Conservation (phyloP, 2,113 vertebrate genomes). For the Podiceps cristatus region DNA sequence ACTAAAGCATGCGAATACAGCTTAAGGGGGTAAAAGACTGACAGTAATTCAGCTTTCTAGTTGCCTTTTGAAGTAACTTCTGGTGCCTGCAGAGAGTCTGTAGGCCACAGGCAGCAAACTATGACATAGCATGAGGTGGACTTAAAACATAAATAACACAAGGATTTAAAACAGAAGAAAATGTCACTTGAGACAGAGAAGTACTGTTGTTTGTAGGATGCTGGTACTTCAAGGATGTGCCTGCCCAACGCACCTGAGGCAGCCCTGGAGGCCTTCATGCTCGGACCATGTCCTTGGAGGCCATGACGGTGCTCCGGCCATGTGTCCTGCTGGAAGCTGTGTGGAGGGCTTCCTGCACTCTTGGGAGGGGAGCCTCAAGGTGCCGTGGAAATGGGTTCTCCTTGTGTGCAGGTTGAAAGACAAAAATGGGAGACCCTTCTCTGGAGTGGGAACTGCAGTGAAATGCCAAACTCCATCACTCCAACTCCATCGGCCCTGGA, state of each 20-base stretch:
- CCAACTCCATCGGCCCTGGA: accelerated
- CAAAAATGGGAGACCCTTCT: not conserved
- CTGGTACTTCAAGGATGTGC: not conserved
- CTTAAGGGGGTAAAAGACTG: not conserved
- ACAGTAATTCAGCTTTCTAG: not conserved
- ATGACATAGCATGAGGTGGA: not conserved
- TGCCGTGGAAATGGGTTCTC: not conserved
- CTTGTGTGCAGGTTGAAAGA: not conserved
- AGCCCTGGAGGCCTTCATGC: not conserved
- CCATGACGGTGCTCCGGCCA: not conserved
- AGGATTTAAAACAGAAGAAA: not conserved
- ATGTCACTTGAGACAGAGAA: not conserved
- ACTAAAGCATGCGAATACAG: not conserved
- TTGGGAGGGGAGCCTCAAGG: not conserved
- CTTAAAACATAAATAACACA: not conserved
- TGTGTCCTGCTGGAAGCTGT: not conserved
- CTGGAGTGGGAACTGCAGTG: not conserved
- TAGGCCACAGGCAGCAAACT: not conserved
- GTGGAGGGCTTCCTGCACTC: not conserved
- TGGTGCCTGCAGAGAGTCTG: not conserved
- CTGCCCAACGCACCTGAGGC: not conserved
- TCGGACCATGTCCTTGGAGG: not conserved
- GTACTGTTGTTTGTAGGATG: not conserved
- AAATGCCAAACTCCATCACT: accelerated
- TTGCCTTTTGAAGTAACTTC: not conserved